These are phyloP conservation scores for Trissolcus basalis DNA, from an alignment of 1,140 invertebrate genomes.

Conservation along the genomic window DNA sequence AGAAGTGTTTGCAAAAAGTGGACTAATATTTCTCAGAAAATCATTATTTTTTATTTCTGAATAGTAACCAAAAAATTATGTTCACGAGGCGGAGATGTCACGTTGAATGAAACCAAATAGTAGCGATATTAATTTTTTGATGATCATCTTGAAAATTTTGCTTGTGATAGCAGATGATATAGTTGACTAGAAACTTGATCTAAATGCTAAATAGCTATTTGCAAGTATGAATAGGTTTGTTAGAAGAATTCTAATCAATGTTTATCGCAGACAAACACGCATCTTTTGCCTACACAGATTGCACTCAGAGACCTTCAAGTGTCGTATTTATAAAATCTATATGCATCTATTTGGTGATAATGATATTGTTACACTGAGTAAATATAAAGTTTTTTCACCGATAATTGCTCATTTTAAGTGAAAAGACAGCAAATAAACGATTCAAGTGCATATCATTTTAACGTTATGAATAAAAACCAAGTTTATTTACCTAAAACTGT, in stretches of 20 bases:
- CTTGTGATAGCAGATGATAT: not conserved
- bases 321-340: conserved; percentile 36
- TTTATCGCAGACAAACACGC: conserved; percentile 4
- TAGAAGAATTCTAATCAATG: conserved; percentile 7
- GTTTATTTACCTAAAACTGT: conserved; percentile 77
- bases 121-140: not conserved
- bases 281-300: conserved; percentile 7
- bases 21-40: too few species aligned
- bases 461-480: conserved; percentile 17
- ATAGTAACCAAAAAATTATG: too few species aligned
- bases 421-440: not conserved
- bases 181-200: conserved; percentile 3
- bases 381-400: conserved; percentile 15
- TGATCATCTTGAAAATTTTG: too few species aligned
- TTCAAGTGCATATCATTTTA: not conserved
- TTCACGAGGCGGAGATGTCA: not conserved
- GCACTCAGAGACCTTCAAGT: conserved; percentile 27
- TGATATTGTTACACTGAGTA: conserved; percentile 8
- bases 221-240: conserved; percentile 12
- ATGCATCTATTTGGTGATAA: not conserved
- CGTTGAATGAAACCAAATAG: not conserved
- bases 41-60: too few species aligned
- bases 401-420: conserved; percentile 43
- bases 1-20: too few species aligned
- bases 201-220: conserved; percentile 1